A percentile compares a stretch with the other conserved stretches of the same genome.
Evolutionary conservation across 2,888 invertebrate genomes (phyloP).

Genomic region (Pocota personata): DNA sequence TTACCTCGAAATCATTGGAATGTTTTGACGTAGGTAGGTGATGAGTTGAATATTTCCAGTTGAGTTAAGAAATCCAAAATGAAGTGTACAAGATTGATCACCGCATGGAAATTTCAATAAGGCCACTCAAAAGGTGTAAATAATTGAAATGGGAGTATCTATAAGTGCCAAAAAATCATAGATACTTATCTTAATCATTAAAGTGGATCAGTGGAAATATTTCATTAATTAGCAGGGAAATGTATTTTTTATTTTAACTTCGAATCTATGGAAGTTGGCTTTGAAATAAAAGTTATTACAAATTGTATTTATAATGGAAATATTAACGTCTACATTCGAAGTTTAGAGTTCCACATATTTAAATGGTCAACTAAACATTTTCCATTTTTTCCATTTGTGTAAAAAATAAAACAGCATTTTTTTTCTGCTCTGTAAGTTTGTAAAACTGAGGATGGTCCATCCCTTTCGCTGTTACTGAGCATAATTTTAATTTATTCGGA

Average conservation of each 20-base stretch:
- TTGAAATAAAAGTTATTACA: too few relatives aligned
- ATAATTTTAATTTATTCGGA: too few relatives aligned
- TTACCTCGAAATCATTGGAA: slow-evolving; percentile 1
- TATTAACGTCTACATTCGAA: too few relatives aligned
- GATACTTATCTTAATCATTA: background rate
- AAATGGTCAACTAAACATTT: too few relatives aligned
- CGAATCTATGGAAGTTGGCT: too few relatives aligned
- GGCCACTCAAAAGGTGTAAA: background rate
- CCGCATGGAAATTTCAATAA: background rate
- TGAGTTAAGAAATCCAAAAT: background rate
- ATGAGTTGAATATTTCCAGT: slow-evolving; percentile 3
- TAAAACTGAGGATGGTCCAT: too few relatives aligned
- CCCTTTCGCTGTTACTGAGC: too few relatives aligned
- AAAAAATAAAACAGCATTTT: too few relatives aligned
- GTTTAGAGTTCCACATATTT: too few relatives aligned
- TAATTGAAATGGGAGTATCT: background rate
- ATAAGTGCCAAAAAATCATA: background rate
- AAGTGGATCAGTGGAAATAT: background rate
- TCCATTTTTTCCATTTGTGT: too few relatives aligned
- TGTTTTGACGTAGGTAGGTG: background rate
- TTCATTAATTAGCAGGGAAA: background rate
- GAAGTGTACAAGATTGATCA: background rate
- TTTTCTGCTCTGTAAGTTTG: too few relatives aligned
- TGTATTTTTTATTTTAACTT: background rate
- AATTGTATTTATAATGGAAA: too few relatives aligned